phyloP scores from a whole-genome alignment of 2,113 vertebrate species.

The Philantomba maxwellii region DNA sequence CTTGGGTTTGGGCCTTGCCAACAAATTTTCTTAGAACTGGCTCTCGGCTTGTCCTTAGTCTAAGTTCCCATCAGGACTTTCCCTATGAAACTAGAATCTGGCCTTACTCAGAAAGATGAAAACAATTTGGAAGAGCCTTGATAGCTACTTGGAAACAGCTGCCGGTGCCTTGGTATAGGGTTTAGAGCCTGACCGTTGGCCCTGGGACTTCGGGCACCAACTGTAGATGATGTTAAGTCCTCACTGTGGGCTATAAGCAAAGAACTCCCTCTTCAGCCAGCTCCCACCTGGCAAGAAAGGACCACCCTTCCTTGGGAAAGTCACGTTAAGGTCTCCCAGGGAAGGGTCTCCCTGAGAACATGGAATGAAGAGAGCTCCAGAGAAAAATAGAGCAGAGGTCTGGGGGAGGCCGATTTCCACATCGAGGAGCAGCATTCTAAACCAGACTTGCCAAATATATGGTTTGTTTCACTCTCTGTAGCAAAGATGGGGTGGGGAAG shows the following conservation, averaged over 20 bases:
- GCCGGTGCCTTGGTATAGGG: not conserved
- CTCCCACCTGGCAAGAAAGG: constrained; percentile 7
- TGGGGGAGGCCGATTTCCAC: not conserved
- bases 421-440: not conserved
- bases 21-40: constrained; percentile 74
- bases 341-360: constrained; percentile 11
- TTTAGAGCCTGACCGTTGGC: constrained; percentile 21
- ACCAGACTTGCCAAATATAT: constrained; percentile 5
- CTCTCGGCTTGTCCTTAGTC: constrained; percentile 71
- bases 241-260: not conserved
- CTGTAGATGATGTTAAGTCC: constrained; percentile 28
- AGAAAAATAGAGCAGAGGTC: not conserved
- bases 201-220: not conserved
- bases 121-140: constrained; percentile 61
- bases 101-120: constrained; percentile 77
- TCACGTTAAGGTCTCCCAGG: not conserved
- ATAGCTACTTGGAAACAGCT: constrained; percentile 66
- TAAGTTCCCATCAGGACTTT: constrained; percentile 72
- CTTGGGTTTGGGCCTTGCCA: constrained; percentile 45
- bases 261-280: constrained; percentile 4
- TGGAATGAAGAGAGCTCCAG: not conserved
- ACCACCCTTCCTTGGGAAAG: not conserved
- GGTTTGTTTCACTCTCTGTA: not conserved
- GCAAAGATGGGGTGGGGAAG: not conserved
- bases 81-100: constrained; percentile 77